phyloP scores from a whole-genome alignment of 2,888 invertebrate genomes.

The Thysanoteuthis rhombus region DNA sequence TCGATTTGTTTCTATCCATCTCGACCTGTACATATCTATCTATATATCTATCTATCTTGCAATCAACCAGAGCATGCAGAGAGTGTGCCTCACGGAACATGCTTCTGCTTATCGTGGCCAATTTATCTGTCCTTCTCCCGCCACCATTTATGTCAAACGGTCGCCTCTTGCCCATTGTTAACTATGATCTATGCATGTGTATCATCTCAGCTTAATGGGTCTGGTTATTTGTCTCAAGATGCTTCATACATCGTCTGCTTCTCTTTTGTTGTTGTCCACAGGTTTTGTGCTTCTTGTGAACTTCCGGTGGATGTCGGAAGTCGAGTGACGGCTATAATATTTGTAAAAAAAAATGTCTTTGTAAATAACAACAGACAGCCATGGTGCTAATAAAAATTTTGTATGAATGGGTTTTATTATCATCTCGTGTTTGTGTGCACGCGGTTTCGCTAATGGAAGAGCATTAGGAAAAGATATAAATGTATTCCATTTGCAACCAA shows the following conservation, averaged over 20 bases:
- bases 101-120: background rate
- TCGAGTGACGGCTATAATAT: background rate
- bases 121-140: background rate
- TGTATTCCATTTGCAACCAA: background rate
- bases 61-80: background rate
- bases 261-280: background rate
- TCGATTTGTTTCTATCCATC: background rate
- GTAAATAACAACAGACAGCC: too few species aligned
- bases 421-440: background rate
- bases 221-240: background rate
- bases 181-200: background rate
- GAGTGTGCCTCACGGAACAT: background rate
- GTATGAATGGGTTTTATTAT: background rate
- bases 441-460: background rate
- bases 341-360: too few species aligned
- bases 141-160: background rate
- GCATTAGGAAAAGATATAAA: background rate
- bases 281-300: background rate
- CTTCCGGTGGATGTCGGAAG: background rate
- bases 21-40: background rate
- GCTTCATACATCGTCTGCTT: background rate
- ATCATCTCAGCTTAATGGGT: background rate
- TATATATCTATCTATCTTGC: background rate
- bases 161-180: background rate
- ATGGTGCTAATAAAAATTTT: background rate